These are phyloP conservation scores for Glyphotaelius pellucidus DNA, from an alignment of 2,888 invertebrate species.

Conservation along the genomic window DNA sequence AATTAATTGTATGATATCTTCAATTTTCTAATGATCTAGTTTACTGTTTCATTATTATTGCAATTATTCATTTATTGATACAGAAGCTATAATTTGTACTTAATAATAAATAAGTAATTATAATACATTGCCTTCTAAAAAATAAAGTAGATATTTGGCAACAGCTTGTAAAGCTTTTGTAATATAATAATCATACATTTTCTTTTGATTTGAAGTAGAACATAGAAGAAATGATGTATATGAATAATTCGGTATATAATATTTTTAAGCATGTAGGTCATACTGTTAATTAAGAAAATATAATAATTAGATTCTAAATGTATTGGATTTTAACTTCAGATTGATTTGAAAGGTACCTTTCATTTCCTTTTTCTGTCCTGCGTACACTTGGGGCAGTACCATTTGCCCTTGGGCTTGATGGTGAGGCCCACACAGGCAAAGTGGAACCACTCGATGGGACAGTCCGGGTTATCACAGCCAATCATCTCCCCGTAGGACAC, in stretches of 20 bases:
- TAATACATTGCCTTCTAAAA: not conserved
- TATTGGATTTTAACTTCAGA: not conserved
- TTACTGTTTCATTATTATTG: not conserved
- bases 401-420: constrained; percentile 93
- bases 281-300: not conserved
- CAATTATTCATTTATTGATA: not conserved
- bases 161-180: not conserved
- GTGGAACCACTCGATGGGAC: constrained; percentile 95
- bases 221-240: not conserved
- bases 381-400: constrained; percentile 90
- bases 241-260: not conserved
- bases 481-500: constrained; percentile 97
- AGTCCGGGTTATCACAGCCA: constrained; percentile 92
- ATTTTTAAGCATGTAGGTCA: not conserved
- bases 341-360: constrained; percentile 59
- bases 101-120: not conserved
- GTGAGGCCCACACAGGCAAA: constrained; percentile 93
- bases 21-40: not conserved
- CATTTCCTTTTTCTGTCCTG: constrained; percentile 82
- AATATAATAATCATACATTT: not conserved
- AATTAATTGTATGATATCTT: not conserved
- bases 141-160: not conserved
- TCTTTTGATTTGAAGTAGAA: not conserved
- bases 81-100: not conserved
- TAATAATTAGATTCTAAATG: not conserved